Conservation (phyloP, 2,113 vertebrate genomes). For the Macaca nemestrina region DNA sequence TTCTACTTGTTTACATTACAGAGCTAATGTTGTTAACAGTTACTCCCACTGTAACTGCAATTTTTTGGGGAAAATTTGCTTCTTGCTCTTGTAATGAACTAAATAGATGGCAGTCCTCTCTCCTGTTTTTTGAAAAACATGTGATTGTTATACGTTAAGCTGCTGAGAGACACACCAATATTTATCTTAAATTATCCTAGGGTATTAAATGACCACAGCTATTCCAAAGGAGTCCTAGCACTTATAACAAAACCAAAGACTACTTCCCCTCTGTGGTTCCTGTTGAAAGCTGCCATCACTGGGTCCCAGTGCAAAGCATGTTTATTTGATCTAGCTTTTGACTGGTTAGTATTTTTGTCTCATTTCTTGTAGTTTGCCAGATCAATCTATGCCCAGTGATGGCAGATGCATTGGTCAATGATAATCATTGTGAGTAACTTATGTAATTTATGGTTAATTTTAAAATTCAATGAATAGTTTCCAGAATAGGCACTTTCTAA, state of each 20-base stretch:
- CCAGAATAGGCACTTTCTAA: constrained; percentile 59
- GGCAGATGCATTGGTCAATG: constrained; percentile 30
- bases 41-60: not conserved
- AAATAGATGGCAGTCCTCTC: not conserved
- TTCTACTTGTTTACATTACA: not conserved
- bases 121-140: not conserved
- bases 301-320: not conserved
- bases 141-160: not conserved
- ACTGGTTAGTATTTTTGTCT: not conserved
- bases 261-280: not conserved
- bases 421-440: constrained; percentile 22
- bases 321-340: constrained; percentile 38
- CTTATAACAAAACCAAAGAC: not conserved
- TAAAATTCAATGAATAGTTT: constrained; percentile 57
- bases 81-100: not conserved
- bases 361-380: not conserved
- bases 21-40: not conserved
- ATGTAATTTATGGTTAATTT: constrained; percentile 51
- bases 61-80: not conserved
- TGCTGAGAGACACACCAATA: not conserved
- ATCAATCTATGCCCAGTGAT: constrained; percentile 14
- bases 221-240: not conserved
- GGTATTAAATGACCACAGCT: not conserved
- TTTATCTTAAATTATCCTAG: not conserved
- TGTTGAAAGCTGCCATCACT: not conserved